Conservation (phyloP, 2,113 vertebrate genomes). For the Elephas maximus region DNA sequence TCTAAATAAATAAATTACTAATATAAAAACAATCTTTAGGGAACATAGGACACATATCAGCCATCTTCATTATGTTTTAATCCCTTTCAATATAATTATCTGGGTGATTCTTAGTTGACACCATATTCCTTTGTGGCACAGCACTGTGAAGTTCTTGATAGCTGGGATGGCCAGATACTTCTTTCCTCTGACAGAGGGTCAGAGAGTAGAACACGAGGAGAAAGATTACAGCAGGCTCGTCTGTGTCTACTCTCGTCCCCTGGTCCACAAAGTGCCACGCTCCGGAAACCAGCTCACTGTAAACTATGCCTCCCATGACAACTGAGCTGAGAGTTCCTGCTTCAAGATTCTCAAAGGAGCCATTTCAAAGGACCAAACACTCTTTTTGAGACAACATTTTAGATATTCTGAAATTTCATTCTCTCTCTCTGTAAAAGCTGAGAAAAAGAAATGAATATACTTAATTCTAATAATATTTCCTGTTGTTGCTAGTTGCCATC, state of each 20-base stretch:
- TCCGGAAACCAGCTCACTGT: background rate
- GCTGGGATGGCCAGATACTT: conserved; percentile 51
- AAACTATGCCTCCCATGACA: background rate
- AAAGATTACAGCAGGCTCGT: background rate
- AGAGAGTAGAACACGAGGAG: background rate
- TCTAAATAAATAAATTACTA: conserved; percentile 64
- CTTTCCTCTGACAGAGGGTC: conserved; percentile 45
- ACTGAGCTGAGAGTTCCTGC: background rate
- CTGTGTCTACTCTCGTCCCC: background rate
- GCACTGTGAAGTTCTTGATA: background rate
- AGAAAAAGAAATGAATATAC: background rate
- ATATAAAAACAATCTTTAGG: background rate
- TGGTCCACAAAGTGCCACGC: background rate
- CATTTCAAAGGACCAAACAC: background rate
- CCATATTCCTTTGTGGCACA: background rate
- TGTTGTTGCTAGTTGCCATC: too few species aligned
- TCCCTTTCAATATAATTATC: conserved; percentile 51
- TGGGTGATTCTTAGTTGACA: conserved; percentile 25
- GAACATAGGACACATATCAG: background rate
- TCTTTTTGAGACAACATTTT: background rate
- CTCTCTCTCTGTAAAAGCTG: background rate
- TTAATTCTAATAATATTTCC: background rate
- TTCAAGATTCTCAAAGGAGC: conserved; percentile 10
- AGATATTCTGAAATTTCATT: conserved; percentile 27
- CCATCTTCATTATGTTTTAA: conserved; percentile 41